Percentiles rank a stretch among this genome's conserved stretches.
Conservation (phyloP, 2,113 vertebrate genomes). For the Heteronetta atricapilla region DNA sequence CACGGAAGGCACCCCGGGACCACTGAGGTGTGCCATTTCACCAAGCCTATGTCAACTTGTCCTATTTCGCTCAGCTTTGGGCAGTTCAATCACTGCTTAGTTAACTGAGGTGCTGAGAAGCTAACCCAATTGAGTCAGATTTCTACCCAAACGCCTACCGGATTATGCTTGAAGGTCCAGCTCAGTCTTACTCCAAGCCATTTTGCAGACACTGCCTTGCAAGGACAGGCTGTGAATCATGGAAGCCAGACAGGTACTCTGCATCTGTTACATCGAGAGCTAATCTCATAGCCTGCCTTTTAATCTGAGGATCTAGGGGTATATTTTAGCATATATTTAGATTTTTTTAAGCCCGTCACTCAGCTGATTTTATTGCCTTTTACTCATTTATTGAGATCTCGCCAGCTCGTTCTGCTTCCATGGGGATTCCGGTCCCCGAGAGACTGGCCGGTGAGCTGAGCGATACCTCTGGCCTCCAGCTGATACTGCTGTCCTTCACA, state of each 20-base stretch:
- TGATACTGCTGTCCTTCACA: background rate
- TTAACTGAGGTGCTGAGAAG: background rate
- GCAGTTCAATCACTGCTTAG: background rate
- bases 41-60: background rate
- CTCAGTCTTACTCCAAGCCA: background rate
- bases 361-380: too few relatives aligned
- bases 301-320: background rate
- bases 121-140: background rate
- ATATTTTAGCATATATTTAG: background rate
- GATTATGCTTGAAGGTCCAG: background rate
- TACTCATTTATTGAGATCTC: background rate
- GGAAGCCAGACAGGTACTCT: background rate
- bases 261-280: background rate
- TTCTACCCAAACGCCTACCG: background rate
- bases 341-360: too few relatives aligned
- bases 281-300: background rate
- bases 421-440: background rate
- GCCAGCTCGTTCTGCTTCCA: background rate
- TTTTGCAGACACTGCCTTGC: background rate
- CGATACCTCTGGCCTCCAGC: background rate
- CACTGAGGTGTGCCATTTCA: background rate
- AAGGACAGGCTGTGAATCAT: background rate
- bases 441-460: background rate
- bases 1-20: background rate
- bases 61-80: background rate